Base-by-base conservation (phyloP, 2,797 vertebrate species). In the Spinibarbus caldwelli region DNA sequence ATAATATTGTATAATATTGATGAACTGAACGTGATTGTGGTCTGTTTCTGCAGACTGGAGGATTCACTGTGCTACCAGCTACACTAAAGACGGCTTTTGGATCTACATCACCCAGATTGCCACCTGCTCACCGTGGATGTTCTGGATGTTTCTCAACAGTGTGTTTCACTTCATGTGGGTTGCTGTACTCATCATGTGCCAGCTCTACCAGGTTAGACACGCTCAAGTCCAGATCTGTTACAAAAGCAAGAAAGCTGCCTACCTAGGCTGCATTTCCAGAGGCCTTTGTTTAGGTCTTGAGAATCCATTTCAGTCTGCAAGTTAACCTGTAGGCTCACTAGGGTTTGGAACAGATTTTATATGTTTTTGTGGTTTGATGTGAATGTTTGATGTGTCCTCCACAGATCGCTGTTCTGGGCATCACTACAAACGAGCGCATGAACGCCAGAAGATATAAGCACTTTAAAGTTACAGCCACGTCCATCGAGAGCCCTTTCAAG, bases 61-160 rank as follows among this genome's bases (percentile, higher is more conserved):
- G 87, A 95, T 98, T 89, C 98, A 98, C 91, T 99, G 98, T 88
- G 95, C 96, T 91, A 98, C 97, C 91, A 97, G 89, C 72, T 99
- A 99, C 0, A 91, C 95, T 75, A 97, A 97, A 94, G 98, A 99
- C 68, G 98, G 98, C 11, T 97, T 99, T 91, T 99, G 98, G 98
- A 96, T 97, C 11, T 99, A 99, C 0, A 90, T 99, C 90, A 98
- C 98, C 41, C 97, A 99, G 91, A 98, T 99, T 82, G 97, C 98
- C 85, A 97, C 97, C 59, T 99, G 97, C 91, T 99, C 98, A 1
- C 97, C 98, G 0, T 99, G 98, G 98, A 98, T 99, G 96, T 99
- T 99, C 91, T 99, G 98, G 98, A 99, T 99, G 98, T 99, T 99
- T 92, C 93, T 99, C 78, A 99, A 99, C 94, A 99, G 98, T 87